Evolutionary conservation across 2,797 vertebrate species (phyloP).

Genomic region (Bovichtus diacanthus): DNA sequence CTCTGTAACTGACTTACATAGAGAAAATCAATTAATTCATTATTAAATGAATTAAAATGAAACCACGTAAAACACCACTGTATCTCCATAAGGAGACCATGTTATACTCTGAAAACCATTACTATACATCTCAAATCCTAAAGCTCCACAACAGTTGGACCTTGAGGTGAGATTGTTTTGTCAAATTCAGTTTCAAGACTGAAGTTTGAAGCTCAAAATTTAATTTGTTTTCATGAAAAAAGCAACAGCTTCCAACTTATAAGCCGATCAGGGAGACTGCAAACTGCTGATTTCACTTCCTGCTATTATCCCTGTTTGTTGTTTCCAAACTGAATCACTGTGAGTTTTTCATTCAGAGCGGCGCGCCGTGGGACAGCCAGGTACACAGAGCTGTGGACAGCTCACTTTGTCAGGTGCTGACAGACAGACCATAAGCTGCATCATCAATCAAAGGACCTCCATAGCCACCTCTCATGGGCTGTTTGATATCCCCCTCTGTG

Average conservation of each 20-base stretch:
- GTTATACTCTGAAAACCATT: background rate
- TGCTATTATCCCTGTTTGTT: constrained; percentile 7
- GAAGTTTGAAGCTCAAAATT: background rate
- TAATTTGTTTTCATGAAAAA: background rate
- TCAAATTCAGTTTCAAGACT: background rate
- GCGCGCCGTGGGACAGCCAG: constrained; percentile 20
- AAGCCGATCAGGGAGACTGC: constrained; percentile 1
- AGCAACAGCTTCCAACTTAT: background rate
- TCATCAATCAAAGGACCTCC: constrained; percentile 56
- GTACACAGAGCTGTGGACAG: constrained; percentile 39
- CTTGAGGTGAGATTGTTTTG: background rate
- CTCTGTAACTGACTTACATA: background rate
- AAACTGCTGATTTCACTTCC: constrained; percentile 36
- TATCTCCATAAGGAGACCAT: background rate
- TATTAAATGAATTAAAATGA: background rate
- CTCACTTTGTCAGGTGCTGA: constrained; percentile 58
- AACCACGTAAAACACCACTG: background rate
- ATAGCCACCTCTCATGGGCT: constrained; percentile 15
- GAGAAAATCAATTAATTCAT: too few species aligned
- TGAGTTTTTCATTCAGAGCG: constrained; percentile 45
- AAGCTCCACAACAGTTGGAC: background rate
- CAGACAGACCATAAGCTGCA: constrained; percentile 58
- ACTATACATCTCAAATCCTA: background rate
- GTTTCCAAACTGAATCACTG: constrained; percentile 36
- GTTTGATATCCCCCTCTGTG: constrained; percentile 37